phyloP scores from a whole-genome alignment of 2,113 vertebrate species.

The Sialia sialis region DNA sequence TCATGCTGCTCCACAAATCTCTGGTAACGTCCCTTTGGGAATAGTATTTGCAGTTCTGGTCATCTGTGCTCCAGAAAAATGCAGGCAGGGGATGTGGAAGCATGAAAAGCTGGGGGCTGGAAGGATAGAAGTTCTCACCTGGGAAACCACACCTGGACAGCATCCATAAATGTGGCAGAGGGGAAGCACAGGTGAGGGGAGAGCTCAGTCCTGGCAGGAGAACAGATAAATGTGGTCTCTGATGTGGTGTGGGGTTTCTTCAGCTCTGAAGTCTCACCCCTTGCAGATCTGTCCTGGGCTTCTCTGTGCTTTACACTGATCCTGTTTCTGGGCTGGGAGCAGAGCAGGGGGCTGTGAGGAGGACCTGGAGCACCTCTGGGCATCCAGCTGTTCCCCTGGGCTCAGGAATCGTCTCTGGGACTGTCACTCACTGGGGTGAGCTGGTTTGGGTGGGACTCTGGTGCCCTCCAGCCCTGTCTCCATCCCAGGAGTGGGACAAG shows the following conservation, averaged over 20 bases:
- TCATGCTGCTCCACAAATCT: not conserved
- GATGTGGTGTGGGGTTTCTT: not conserved
- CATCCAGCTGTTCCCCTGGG: not conserved
- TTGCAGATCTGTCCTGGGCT: not conserved
- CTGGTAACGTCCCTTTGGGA: not conserved
- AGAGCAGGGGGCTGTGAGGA: not conserved
- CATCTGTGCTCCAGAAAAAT: not conserved
- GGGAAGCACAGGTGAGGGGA: not conserved
- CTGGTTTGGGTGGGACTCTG: not conserved
- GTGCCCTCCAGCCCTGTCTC: not conserved
- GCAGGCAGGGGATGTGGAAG: not conserved
- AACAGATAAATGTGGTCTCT: not conserved
- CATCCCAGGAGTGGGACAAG: not conserved
- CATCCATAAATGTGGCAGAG: accelerated
- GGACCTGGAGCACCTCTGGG: not conserved
- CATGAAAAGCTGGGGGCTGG: not conserved
- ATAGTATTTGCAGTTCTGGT: not conserved
- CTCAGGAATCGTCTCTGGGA: not conserved
- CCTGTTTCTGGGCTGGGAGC: not conserved
- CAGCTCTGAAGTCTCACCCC: not conserved
- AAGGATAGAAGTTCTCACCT: not conserved
- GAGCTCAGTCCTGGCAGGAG: not conserved
- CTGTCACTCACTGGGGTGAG: not conserved
- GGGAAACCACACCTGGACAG: not conserved
- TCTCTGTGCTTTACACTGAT: not conserved